Base-by-base conservation (phyloP, 1,140 invertebrate species). In the Cheumatopsyche charites region DNA sequence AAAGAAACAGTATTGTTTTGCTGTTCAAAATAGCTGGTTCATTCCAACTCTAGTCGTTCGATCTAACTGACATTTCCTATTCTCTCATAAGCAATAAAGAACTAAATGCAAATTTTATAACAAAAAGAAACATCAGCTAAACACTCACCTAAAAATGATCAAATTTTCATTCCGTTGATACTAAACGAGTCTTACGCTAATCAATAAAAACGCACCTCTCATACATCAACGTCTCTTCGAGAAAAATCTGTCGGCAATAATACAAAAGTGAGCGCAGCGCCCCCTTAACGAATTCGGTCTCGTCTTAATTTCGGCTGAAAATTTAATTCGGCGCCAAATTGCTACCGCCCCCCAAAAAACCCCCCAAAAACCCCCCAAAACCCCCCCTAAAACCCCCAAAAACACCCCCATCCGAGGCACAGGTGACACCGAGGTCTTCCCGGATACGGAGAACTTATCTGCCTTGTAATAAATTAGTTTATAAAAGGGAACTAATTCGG, bases 401-500 rank as follows among this genome's bases (percentile, higher is more conserved):
- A 3, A 5, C 45, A n/a, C 45, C 4, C 45, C 45, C 4, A 4
- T 13, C 45, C 13, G 29, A 9, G 9, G 29, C 29, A 36, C 29
- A 36, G 29, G 29, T 36, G 29, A 36, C 29, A 36, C 29, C 29
- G 29, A n/a, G n/a, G n/a, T n/a, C n/a, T n/a, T n/a, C n/a, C n/a
- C n/a, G n/a, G n/a, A n/a, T n/a, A n/a, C n/a, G n/a, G 47, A 41
- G 49, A 68, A 68, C 66, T 68, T 68, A 68, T 68, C 66, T 68
- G 66, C 47, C 66, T 68, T 43, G 66, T 68, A 68, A 68, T 68
- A 68, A 68, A 68, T 68, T 68, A 68, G 66, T 68, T 68, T 68
- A 68, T 68, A 68, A 68, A 68, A 68, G 66, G 66, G 66, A 68
- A 68, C 66, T 68, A 68, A 68, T 68, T 68, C 66, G 66, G 66